phyloP scores from a whole-genome alignment of 2,797 vertebrate genomes.

The Diplodus puntazzo region DNA sequence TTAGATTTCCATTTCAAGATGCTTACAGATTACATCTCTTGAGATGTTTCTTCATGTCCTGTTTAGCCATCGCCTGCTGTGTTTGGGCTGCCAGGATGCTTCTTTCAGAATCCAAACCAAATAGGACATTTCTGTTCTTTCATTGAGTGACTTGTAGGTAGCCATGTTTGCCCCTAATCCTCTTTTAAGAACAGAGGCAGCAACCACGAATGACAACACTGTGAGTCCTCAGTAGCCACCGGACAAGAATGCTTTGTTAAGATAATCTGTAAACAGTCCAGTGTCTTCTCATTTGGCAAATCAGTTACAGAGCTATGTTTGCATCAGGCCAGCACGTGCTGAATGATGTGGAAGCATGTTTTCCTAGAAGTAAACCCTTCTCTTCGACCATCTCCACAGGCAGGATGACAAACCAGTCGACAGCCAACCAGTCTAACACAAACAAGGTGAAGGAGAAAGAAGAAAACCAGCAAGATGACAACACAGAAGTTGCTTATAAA shows the following conservation, averaged over 20 bases:
- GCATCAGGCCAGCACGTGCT: background rate
- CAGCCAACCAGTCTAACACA: constrained; percentile 77
- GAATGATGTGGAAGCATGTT: background rate
- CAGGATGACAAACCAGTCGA: constrained; percentile 85
- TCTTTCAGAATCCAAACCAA: constrained; percentile 39
- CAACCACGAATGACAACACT: background rate
- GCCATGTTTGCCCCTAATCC: constrained; percentile 6
- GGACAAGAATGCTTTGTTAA: constrained; percentile 29
- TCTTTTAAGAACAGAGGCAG: constrained; percentile 4
- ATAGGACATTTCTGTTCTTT: constrained; percentile 34
- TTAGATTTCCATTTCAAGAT: constrained; percentile 37
- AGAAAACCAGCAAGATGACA: constrained; percentile 71
- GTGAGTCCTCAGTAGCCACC: background rate
- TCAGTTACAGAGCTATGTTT: background rate
- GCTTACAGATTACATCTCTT: constrained; percentile 55
- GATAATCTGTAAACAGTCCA: constrained; percentile 18
- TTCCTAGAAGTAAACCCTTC: background rate
- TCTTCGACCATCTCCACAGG: constrained; percentile 58
- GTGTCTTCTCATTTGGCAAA: constrained; percentile 18
- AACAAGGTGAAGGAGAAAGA: constrained; percentile 71
- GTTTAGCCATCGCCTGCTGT: constrained; percentile 49
- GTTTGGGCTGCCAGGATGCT: constrained; percentile 48
- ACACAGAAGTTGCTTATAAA: constrained; percentile 70
- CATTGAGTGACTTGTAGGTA: constrained; percentile 25
- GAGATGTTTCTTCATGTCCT: constrained; percentile 50